These are phyloP conservation scores for Protobothrops mucrosquamatus DNA, from an alignment of 2,113 vertebrate species.

Conservation along the genomic window DNA sequence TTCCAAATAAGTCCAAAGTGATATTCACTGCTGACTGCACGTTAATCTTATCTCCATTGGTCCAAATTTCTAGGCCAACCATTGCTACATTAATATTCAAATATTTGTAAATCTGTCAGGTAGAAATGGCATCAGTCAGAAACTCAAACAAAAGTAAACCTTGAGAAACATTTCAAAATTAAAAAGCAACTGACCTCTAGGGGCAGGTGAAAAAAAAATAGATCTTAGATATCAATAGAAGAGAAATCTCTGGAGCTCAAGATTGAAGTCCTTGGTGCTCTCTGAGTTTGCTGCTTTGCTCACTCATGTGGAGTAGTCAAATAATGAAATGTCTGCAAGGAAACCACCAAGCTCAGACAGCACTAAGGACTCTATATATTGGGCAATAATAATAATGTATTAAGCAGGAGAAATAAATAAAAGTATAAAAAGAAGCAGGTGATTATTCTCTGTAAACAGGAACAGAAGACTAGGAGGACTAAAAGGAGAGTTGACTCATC, in stretches of 20 bases:
- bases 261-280: neutral
- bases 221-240: neutral
- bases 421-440: no score
- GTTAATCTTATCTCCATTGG: conserved; percentile 73
- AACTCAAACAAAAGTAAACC: fast-evolving
- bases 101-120: conserved; percentile 72
- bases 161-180: neutral
- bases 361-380: no score
- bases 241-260: neutral
- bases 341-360: no score
- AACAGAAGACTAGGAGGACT: no score
- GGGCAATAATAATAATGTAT: no score
- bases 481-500: neutral
- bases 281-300: neutral
- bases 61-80: conserved; percentile 86
- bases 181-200: neutral
- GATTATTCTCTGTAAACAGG: no score
- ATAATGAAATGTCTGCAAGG: neutral
- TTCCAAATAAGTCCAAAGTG: conserved; percentile 77
- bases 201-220: neutral
- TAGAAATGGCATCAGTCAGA: neutral
- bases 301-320: neutral
- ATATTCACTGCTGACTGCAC: conserved; percentile 62
- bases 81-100: conserved; percentile 79
- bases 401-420: no score